Evolutionary conservation across 2,113 vertebrate species (phyloP).

Genomic region (Mionectes macconnelli): DNA sequence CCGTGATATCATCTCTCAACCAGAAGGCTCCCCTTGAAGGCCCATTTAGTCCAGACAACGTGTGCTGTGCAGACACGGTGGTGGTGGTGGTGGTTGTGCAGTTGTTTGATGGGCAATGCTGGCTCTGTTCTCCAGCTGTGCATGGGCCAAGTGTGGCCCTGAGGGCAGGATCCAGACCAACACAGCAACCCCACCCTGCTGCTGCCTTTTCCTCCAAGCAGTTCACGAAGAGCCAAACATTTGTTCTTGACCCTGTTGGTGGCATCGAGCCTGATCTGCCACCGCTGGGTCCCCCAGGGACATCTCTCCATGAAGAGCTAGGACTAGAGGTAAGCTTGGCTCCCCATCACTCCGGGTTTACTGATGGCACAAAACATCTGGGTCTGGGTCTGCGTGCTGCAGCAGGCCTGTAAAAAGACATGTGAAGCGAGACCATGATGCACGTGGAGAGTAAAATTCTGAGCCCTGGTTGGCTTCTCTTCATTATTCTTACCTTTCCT

Average conservation of each 20-base stretch:
- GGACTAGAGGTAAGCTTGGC: neutral
- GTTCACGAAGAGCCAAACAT: neutral
- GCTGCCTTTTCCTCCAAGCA: neutral
- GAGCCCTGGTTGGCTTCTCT: neutral
- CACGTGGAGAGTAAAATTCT: neutral
- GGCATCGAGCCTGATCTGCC: neutral
- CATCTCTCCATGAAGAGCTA: neutral
- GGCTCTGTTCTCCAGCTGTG: neutral
- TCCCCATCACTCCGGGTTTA: accelerated
- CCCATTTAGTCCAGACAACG: neutral
- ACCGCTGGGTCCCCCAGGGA: neutral
- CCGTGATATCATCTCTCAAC: neutral
- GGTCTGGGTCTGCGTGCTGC: neutral
- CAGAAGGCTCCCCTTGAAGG: neutral
- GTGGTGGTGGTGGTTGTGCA: neutral
- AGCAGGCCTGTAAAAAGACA: neutral
- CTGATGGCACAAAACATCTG: neutral
- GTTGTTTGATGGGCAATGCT: neutral
- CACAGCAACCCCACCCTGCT: neutral
- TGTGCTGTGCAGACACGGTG: neutral
- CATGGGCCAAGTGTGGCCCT: neutral
- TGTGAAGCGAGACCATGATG: neutral
- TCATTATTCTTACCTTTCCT: neutral
- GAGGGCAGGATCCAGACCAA: neutral
- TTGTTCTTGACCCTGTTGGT: neutral